Evolutionary conservation across 2,113 vertebrate species (phyloP).

Genomic region (Misgurnus mizolepis): DNA sequence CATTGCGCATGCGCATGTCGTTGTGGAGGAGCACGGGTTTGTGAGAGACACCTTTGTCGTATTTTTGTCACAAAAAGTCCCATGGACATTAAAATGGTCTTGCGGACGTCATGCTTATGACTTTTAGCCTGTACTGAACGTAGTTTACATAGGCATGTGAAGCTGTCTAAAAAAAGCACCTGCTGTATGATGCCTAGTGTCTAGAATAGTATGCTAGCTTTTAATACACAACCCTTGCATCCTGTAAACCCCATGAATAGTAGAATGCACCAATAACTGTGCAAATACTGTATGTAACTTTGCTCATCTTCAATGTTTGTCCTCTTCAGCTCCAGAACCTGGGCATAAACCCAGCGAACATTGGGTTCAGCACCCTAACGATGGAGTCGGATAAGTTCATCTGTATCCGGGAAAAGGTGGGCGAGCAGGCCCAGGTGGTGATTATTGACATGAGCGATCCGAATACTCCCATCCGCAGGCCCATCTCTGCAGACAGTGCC

Average conservation of each 20-base stretch:
- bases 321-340: constrained; percentile 92
- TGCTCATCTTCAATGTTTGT: background rate
- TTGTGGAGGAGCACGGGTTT: background rate
- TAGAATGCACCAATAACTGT: background rate
- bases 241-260: too few species aligned
- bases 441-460: constrained; percentile 99
- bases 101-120: background rate
- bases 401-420: constrained; percentile 97
- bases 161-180: too few species aligned
- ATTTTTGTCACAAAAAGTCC: background rate
- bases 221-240: too few species aligned
- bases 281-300: background rate
- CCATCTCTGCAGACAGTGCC: constrained; percentile 97
- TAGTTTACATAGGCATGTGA: too few species aligned
- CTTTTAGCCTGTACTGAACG: background rate
- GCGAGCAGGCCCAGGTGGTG: constrained; percentile 97
- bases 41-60: background rate
- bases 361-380: constrained; percentile 97
- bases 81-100: background rate
- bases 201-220: too few species aligned
- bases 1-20: background rate
- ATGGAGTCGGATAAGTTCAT: constrained; percentile 99
- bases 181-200: too few species aligned
- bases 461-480: constrained; percentile 95
- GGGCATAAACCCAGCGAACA: constrained; percentile 98